Conservation (phyloP, 2,888 invertebrate species). For the Dynastes grantii region DNA sequence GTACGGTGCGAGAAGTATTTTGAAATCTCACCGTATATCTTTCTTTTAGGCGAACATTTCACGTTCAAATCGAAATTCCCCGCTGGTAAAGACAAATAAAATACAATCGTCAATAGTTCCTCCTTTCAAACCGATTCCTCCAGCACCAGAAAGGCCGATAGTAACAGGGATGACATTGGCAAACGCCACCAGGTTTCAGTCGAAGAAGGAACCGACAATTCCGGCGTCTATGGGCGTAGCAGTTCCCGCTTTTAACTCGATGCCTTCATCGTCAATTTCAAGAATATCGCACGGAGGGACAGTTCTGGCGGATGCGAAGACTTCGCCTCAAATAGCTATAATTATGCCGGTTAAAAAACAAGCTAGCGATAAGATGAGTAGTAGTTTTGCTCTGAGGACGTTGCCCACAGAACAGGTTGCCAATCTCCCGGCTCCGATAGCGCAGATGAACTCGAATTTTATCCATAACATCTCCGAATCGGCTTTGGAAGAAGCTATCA, state of each 20-base stretch:
- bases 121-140: slow-evolving; percentile 85
- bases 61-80: slow-evolving; percentile 9
- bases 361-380: slow-evolving; percentile 62
- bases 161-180: slow-evolving; percentile 57
- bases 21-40: neutral
- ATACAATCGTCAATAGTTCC: slow-evolving; percentile 74
- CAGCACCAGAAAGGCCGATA: slow-evolving; percentile 73
- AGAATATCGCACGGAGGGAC: slow-evolving; percentile 70
- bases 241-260: slow-evolving; percentile 74
- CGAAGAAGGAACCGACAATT: slow-evolving; percentile 61
- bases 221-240: slow-evolving; percentile 62
- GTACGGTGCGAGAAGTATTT: too few relatives aligned
- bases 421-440: slow-evolving; percentile 56
- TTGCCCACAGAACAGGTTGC: slow-evolving; percentile 62
- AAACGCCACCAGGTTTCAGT: slow-evolving; percentile 69
- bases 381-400: slow-evolving; percentile 64
- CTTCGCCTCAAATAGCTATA: slow-evolving; percentile 61
- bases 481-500: slow-evolving; percentile 83
- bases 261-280: slow-evolving; percentile 73
- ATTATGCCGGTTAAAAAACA: slow-evolving; percentile 61
- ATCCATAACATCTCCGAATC: slow-evolving; percentile 75
- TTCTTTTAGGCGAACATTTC: slow-evolving; percentile 29
- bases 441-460: slow-evolving; percentile 61
- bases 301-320: slow-evolving; percentile 61
- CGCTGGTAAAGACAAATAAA: slow-evolving; percentile 2